A percentile compares a stretch with the other conserved stretches of the same genome.
Conservation (phyloP, 2,888 invertebrate genomes). For the Diaphora mendica region DNA sequence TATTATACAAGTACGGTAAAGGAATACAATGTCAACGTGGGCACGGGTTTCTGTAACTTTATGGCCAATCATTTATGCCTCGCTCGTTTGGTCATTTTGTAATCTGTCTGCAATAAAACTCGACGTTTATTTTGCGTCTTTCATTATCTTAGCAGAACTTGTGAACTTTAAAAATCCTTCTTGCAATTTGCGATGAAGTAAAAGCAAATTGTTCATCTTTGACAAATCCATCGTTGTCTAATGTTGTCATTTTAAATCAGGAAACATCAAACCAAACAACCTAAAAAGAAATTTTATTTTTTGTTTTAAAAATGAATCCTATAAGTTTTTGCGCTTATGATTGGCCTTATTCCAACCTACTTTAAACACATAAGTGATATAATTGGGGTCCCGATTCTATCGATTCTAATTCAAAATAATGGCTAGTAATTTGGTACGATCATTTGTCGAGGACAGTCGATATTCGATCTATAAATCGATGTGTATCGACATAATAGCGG, state of each 20-base stretch:
- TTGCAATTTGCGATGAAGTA: conserved; percentile 30
- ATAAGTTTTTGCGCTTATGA: conserved; percentile 75
- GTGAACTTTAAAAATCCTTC: conserved; percentile 52
- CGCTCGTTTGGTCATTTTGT: conserved; percentile 75
- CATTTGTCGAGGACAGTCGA: conserved; percentile 86
- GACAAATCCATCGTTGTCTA: conserved; percentile 23
- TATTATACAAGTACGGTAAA: conserved; percentile 41
- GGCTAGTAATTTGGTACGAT: conserved; percentile 83
- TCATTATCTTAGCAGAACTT: conserved; percentile 65
- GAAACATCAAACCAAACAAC: conserved; percentile 60
- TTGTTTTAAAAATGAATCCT: conserved; percentile 56
- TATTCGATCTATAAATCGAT: conserved; percentile 86
- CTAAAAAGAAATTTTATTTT: conserved; percentile 52
- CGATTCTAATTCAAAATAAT: conserved; percentile 86
- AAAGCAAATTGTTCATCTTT: conserved; percentile 22
- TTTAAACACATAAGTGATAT: conserved; percentile 87
- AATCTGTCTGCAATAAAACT: conserved; percentile 78
- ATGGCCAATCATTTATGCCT: conserved; percentile 76
- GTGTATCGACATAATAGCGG: conserved; percentile 84
- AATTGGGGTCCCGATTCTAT: conserved; percentile 85
- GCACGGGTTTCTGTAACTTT: conserved; percentile 67
- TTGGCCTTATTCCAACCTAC: conserved; percentile 78
- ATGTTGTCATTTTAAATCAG: conserved; percentile 21
- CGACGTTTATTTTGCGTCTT: conserved; percentile 69
- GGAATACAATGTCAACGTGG: conserved; percentile 68